These are phyloP conservation scores for Mactra quadrangularis DNA, from an alignment of 1,140 invertebrate genomes.

Conservation along the genomic window DNA sequence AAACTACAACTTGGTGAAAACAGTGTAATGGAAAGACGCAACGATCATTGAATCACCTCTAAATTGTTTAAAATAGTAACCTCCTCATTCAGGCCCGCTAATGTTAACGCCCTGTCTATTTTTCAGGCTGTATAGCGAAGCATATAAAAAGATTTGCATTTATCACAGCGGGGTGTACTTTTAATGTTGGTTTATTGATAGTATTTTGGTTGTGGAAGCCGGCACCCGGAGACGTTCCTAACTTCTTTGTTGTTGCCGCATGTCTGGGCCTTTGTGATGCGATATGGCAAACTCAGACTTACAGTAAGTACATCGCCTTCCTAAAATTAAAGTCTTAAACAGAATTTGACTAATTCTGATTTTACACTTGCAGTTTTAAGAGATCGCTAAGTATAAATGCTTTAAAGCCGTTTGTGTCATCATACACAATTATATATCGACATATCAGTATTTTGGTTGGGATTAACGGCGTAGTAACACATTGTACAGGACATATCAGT, in stretches of 20 bases:
- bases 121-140: constrained; percentile 75
- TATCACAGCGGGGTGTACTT: constrained; percentile 80
- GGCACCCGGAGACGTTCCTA: constrained; percentile 80
- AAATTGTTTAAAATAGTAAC: too few species aligned
- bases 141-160: constrained; percentile 83
- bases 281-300: constrained; percentile 84
- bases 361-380: not conserved
- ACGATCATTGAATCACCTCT: too few species aligned
- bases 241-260: constrained; percentile 84
- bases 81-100: too few species aligned
- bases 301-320: constrained; percentile 83
- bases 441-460: too few species aligned
- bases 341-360: not conserved
- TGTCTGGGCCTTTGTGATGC: constrained; percentile 84
- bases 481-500: too few species aligned
- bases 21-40: too few species aligned
- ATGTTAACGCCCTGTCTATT: too few species aligned
- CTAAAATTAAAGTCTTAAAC: not conserved
- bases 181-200: constrained; percentile 82
- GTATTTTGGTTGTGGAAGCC: constrained; percentile 83
- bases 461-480: too few species aligned
- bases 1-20: too few species aligned
- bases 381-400: too few species aligned
- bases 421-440: too few species aligned
- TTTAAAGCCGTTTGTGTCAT: too few species aligned